Base-by-base conservation (phyloP, 2,888 invertebrate species). In the Geophilus truncorum region DNA sequence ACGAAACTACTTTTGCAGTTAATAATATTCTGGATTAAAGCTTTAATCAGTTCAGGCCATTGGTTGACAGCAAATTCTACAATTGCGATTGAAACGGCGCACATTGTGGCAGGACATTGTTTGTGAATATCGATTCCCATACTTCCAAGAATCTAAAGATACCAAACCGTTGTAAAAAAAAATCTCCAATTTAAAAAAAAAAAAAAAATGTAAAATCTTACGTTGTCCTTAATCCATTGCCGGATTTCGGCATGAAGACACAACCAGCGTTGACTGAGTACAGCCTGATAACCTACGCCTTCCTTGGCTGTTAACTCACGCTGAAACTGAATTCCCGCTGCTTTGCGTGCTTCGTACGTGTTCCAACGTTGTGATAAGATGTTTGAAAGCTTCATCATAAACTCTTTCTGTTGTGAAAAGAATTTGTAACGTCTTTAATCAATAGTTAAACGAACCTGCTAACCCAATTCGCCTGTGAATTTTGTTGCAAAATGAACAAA, bases 381-480 rank as follows among this genome's bases (percentile, higher is more conserved):
- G 70, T 70, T 70, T 23, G 70, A 70, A 10, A 70, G 28, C 28
- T 70, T 70, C 70, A 70, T 70, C 70, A 70, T 70, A n/a, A 28
- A 70, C 28, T 70, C 70, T 25, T 70, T 70, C 70, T 70, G 28
- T 12, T 4, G 28, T 70, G 70, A 10, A 62, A 62, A 62, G 21
- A 62, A 62, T 62, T 1, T 2, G n/a, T 18, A 18, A 57, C 9
- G 10, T 10, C 1, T 5, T 5, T 12, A 40, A 9, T 6, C 15
- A 10, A 9, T 25, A 23, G 1, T 70, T 70, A n/a, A 25, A 4
- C 28, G 1, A n/a, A 7, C 6, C 0, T 70, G 25, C 12, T 28
- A 28, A 70, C 70, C 70, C 70, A 70, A 25, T 70, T 70, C 0
- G 70, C 1, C 28, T 70, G 70, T 15, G 70, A 23, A 70, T 70